A percentile compares a stretch with the other conserved stretches of the same genome.
These are phyloP conservation scores for Dorcus parallelipipedus DNA, from an alignment of 2,888 invertebrate genomes.

Conservation along the genomic window DNA sequence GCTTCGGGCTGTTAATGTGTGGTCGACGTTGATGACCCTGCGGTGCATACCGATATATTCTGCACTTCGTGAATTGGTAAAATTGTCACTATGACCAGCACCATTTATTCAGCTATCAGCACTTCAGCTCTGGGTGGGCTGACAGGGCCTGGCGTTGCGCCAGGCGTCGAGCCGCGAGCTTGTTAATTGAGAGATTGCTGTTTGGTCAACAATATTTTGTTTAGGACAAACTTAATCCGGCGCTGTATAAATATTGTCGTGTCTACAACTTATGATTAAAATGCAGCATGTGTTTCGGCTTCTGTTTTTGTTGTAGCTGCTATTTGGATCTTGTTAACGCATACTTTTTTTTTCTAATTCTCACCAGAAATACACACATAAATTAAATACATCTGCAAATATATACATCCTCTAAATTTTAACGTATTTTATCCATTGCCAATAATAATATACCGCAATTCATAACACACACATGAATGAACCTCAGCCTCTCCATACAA, in stretches of 20 bases:
- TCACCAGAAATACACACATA: not conserved
- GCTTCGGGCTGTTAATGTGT: constrained; percentile 38
- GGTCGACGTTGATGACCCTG: constrained; percentile 42
- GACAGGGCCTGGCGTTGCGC: constrained; percentile 26
- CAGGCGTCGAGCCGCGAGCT: constrained; percentile 38
- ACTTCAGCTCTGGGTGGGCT: constrained; percentile 23
- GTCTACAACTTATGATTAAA: constrained; percentile 43
- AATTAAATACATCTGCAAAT: too few species aligned
- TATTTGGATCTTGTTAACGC: not conserved
- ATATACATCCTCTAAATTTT: too few species aligned
- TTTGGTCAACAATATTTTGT: constrained; percentile 42
- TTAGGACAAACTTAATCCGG: constrained; percentile 41
- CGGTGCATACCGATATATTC: constrained; percentile 41
- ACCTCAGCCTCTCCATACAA: too few species aligned
- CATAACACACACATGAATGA: too few species aligned
- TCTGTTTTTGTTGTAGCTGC: constrained; percentile 6
- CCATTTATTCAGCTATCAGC: constrained; percentile 42
- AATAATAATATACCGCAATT: too few species aligned
- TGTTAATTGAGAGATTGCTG: constrained; percentile 47
- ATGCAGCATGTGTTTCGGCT: constrained; percentile 30
- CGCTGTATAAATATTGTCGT: constrained; percentile 46
- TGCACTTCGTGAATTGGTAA: constrained; percentile 42
- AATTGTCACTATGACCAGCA: constrained; percentile 40
- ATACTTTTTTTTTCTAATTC: not conserved
- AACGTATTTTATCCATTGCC: too few species aligned